phyloP scores from a whole-genome alignment of 2,797 vertebrate genomes.

The Xyrichtys novacula region DNA sequence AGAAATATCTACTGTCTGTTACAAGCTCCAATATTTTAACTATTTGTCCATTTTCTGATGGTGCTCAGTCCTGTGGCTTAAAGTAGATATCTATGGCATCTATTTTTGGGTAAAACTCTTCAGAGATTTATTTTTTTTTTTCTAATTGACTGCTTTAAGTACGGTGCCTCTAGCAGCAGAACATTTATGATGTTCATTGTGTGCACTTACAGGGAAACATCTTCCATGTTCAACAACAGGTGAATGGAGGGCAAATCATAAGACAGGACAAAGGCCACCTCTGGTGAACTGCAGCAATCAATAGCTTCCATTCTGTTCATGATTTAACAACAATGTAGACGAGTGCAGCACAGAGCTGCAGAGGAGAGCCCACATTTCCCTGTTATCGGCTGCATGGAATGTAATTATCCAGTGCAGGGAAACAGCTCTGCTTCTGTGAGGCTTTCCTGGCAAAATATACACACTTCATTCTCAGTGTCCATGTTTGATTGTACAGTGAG shows the following conservation, averaged over 20 bases:
- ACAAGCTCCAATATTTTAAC: not conserved
- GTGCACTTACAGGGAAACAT: conserved; percentile 13
- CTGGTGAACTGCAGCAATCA: conserved; percentile 47
- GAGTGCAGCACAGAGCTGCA: conserved; percentile 50
- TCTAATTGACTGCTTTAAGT: not conserved
- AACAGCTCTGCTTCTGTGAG: conserved; percentile 58
- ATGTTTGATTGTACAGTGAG: conserved; percentile 8
- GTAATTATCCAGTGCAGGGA: conserved; percentile 76
- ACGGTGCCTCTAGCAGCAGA: not conserved
- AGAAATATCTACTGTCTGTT: not conserved
- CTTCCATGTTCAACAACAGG: conserved; percentile 46
- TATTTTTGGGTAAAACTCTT: conserved; percentile 3
- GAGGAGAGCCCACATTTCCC: conserved; percentile 75
- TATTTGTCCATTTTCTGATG: not conserved
- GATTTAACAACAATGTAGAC: conserved; percentile 74
- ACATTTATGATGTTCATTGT: conserved; percentile 23
- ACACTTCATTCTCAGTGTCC: conserved; percentile 64
- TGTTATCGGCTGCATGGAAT: conserved; percentile 83
- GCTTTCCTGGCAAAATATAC: conserved; percentile 58
- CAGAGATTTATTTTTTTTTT: not conserved
- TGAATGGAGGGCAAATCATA: conserved; percentile 55
- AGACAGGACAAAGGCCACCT: conserved; percentile 53
- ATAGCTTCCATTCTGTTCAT: conserved; percentile 60
- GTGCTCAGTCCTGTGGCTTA: not conserved
- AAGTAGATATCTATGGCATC: not conserved